Percentiles rank a stretch among this genome's conserved stretches.
These are phyloP conservation scores for Aptenodytes patagonicus DNA, from an alignment of 2,113 vertebrate species.

Conservation along the genomic window DNA sequence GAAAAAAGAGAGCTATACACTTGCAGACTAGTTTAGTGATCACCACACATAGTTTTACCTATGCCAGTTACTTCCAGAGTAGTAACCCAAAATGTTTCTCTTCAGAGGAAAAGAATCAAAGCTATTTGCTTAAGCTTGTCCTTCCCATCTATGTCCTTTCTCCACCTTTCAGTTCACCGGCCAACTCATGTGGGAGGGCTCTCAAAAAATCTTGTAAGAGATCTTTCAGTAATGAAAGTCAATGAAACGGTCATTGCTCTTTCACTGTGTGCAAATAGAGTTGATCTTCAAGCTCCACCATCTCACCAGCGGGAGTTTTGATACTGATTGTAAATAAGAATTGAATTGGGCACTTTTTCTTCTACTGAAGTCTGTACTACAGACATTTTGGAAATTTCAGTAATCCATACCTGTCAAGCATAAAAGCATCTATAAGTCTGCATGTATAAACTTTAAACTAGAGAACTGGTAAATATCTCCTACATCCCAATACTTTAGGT, in stretches of 20 bases:
- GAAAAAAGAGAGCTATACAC: background rate
- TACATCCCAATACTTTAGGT: background rate
- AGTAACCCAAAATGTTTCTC: background rate
- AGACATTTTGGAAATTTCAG: background rate
- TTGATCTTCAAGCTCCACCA: background rate
- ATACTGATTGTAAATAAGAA: background rate
- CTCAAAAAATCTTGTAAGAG: background rate
- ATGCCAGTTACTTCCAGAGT: background rate
- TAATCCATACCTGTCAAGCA: background rate
- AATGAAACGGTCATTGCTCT: background rate
- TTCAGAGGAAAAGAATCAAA: background rate
- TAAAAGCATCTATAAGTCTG: background rate
- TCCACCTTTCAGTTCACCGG: background rate
- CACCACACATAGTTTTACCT: background rate
- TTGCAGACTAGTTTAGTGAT: background rate
- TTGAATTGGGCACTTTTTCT: background rate
- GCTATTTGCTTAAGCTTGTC: background rate
- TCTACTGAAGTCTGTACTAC: background rate
- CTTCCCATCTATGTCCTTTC: background rate
- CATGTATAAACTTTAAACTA: background rate
- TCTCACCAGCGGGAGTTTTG: background rate
- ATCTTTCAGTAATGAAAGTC: background rate
- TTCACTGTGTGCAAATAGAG: background rate
- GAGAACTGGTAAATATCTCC: background rate
- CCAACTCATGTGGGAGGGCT: background rate